Conservation (phyloP, 2,113 vertebrate species). For the Taxidea taxus region DNA sequence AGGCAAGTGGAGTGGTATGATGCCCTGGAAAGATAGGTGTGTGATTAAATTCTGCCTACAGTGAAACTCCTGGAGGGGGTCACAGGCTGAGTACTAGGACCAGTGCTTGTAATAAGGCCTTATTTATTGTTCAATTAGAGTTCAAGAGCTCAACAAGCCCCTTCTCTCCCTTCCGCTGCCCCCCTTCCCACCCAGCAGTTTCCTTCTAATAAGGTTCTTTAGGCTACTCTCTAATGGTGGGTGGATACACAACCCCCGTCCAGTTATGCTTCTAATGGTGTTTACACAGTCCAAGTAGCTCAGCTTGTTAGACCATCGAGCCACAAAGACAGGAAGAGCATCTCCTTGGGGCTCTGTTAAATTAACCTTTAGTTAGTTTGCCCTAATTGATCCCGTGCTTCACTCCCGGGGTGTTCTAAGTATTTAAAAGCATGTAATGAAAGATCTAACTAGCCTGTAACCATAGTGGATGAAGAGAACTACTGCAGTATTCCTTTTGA, state of each 20-base stretch:
- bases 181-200: not conserved
- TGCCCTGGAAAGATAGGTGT: conserved; percentile 51
- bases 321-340: not conserved
- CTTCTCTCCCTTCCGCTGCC: not conserved
- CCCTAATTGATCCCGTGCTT: conserved; percentile 48
- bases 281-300: conserved; percentile 49
- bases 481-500: conserved; percentile 60
- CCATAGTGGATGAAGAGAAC: not conserved
- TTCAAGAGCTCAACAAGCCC: conserved; percentile 45
- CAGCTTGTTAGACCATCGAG: conserved; percentile 41
- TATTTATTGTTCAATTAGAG: conserved; percentile 63
- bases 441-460: not conserved
- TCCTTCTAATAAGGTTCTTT: conserved; percentile 42
- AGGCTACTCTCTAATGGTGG: conserved; percentile 33
- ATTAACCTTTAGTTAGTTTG: conserved; percentile 55
- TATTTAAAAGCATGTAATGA: conserved; percentile 17
- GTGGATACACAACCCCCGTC: not conserved
- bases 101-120: conserved; percentile 32
- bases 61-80: conserved; percentile 11
- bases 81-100: not conserved
- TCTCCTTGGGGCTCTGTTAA: conserved; percentile 47
- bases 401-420: not conserved
- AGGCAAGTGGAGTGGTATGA: not conserved
- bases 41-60: conserved; percentile 38
- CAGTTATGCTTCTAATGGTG: conserved; percentile 46